A percentile compares a stretch with the other conserved stretches of the same genome.
phyloP scores from a whole-genome alignment of 2,888 invertebrate species.

The Ophion obscuratus region DNA sequence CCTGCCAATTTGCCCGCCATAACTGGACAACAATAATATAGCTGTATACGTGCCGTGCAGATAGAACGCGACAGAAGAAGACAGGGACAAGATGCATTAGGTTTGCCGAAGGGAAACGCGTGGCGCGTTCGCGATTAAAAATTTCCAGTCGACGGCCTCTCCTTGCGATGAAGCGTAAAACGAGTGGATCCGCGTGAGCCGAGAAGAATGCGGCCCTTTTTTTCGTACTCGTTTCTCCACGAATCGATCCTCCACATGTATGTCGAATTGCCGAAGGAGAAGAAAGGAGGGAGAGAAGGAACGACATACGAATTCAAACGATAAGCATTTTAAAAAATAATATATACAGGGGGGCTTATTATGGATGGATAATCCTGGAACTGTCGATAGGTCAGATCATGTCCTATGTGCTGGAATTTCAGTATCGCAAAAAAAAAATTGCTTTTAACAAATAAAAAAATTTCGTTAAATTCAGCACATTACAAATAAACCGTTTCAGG shows the following conservation, averaged over 20 bases:
- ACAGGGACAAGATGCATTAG: conserved; percentile 19
- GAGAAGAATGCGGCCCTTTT: conserved; percentile 21
- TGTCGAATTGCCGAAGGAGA: conserved; percentile 29
- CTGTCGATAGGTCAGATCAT: too few species aligned
- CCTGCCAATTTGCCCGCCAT: conserved; percentile 33
- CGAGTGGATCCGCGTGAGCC: conserved; percentile 11
- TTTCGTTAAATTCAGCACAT: too few species aligned
- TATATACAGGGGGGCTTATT: neutral
- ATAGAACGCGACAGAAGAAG: neutral
- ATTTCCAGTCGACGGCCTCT: conserved; percentile 66
- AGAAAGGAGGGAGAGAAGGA: neutral
- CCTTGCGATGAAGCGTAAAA: conserved; percentile 65
- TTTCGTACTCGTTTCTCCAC: conserved; percentile 41
- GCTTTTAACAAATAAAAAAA: too few species aligned
- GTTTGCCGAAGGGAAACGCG: conserved; percentile 15
- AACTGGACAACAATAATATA: conserved; percentile 1
- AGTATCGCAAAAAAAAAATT: too few species aligned
- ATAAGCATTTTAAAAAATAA: neutral
- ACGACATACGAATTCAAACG: neutral
- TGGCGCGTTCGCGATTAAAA: conserved; percentile 68
- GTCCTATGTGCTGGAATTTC: too few species aligned
- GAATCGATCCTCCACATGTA: conserved; percentile 48
- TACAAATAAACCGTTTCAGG: too few species aligned
- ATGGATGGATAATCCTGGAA: too few species aligned
- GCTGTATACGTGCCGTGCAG: neutral